A percentile compares a stretch with the other conserved stretches of the same genome.
Conservation (phyloP, 2,797 vertebrate genomes). For the Discoglossus pictus region DNA sequence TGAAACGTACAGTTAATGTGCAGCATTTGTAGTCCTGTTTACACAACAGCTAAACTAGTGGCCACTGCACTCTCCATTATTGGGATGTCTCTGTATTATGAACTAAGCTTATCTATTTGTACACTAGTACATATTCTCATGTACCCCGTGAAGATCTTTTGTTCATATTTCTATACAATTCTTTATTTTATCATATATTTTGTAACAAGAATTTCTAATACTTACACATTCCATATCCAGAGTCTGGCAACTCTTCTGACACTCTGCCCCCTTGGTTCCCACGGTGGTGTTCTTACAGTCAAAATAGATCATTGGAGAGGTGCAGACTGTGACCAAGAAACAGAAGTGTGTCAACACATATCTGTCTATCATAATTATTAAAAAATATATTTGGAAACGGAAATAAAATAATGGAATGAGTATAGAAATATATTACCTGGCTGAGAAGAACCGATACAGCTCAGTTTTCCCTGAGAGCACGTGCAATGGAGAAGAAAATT, state of each 20-base stretch:
- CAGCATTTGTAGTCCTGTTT: not conserved
- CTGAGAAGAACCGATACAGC: slow-evolving; percentile 69
- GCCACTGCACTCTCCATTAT: too few species aligned
- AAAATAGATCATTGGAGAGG: slow-evolving; percentile 75
- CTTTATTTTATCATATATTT: too few species aligned
- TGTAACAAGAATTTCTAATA: not conserved
- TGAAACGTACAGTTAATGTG: slow-evolving; percentile 37
- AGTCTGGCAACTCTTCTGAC: slow-evolving; percentile 85
- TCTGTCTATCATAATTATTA: too few species aligned
- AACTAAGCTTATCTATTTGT: not conserved
- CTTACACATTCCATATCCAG: slow-evolving; percentile 88
- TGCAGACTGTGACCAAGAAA: slow-evolving; percentile 58
- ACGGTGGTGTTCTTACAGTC: slow-evolving; percentile 70
- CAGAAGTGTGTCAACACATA: too few species aligned
- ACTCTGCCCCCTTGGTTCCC: slow-evolving; percentile 72
- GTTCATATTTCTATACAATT: too few species aligned
- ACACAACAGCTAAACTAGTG: too few species aligned
- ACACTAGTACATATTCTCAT: too few species aligned
- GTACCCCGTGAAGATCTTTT: too few species aligned
- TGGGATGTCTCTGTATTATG: not conserved
- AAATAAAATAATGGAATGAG: not conserved
- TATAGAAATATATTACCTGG: slow-evolving; percentile 59
- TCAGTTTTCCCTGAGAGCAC: slow-evolving; percentile 73
- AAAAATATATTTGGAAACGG: not conserved
- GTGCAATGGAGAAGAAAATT: slow-evolving; percentile 69